A percentile compares a stretch with the other conserved stretches of the same genome.
These are phyloP conservation scores for Galerucella pusilla DNA, from an alignment of 2,888 invertebrate genomes.

Conservation along the genomic window DNA sequence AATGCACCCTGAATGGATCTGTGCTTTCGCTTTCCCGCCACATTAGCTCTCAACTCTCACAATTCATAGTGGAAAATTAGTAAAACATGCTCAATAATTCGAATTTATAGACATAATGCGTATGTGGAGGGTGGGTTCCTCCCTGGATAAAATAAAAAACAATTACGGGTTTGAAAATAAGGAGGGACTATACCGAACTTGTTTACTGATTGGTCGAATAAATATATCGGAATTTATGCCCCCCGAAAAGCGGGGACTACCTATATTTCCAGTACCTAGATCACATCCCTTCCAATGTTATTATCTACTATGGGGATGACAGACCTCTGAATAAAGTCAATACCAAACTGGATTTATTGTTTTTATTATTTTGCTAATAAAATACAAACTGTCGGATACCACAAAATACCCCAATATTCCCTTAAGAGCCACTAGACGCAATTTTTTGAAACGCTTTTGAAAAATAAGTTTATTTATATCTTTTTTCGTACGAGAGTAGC, in stretches of 20 bases:
- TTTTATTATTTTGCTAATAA: too few relatives aligned
- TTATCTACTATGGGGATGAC: too few relatives aligned
- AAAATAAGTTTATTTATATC: background rate
- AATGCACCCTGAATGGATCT: conserved; percentile 13
- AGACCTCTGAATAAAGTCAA: too few relatives aligned
- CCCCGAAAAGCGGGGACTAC: background rate
- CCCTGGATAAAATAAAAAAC: background rate
- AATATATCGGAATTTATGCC: background rate
- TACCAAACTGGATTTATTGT: too few relatives aligned
- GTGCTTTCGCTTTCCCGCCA: background rate
- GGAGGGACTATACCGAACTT: background rate
- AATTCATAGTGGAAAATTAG: background rate
- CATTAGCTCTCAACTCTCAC: background rate
- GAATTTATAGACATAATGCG: background rate
- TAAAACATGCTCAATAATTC: background rate
- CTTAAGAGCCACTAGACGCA: conserved; percentile 3
- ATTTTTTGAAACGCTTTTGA: background rate
- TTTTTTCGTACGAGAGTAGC: background rate
- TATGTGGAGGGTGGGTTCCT: background rate
- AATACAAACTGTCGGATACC: too few relatives aligned
- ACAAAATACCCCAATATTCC: too few relatives aligned
- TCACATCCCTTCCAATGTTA: too few relatives aligned
- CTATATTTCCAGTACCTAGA: background rate
- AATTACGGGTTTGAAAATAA: background rate
- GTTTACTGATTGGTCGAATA: background rate